A percentile compares a stretch with the other conserved stretches of the same genome.
Evolutionary conservation across 2,113 vertebrate genomes (phyloP).

Genomic region (Ia io): DNA sequence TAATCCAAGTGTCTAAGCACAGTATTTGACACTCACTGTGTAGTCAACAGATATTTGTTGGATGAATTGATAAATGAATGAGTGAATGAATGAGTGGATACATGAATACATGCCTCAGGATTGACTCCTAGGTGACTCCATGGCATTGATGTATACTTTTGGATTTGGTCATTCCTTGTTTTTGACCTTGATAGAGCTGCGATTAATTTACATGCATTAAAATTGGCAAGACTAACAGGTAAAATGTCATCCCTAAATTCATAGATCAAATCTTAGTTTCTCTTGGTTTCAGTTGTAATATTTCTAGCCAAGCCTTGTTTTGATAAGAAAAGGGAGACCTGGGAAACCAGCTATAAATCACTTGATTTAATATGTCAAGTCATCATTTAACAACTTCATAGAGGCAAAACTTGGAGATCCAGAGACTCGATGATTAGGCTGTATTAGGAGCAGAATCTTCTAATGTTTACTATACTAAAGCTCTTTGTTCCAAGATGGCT

Average conservation of each 20-base stretch:
- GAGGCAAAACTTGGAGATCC: not conserved
- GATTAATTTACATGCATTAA: not conserved
- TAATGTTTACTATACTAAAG: not conserved
- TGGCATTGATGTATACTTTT: not conserved
- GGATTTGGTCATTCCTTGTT: not conserved
- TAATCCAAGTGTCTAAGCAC: not conserved
- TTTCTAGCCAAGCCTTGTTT: not conserved
- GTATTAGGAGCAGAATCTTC: not conserved
- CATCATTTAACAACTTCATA: not conserved
- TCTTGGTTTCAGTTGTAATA: not conserved
- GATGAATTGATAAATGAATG: not conserved
- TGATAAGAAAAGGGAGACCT: slow-evolving; percentile 1
- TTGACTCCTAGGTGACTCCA: not conserved
- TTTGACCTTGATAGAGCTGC: not conserved
- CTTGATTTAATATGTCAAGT: not conserved
- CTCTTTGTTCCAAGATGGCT: not conserved
- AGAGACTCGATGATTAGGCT: not conserved
- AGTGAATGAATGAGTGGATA: too few species aligned
- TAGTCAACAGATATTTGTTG: not conserved
- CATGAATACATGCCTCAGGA: not conserved
- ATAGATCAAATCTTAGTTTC: not conserved
- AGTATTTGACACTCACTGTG: not conserved
- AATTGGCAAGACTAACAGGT: not conserved
- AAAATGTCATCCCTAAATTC: not conserved
- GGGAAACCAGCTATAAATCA: not conserved